Base-by-base conservation (phyloP, 2,888 invertebrate genomes). In the Himalopsyche japonica region DNA sequence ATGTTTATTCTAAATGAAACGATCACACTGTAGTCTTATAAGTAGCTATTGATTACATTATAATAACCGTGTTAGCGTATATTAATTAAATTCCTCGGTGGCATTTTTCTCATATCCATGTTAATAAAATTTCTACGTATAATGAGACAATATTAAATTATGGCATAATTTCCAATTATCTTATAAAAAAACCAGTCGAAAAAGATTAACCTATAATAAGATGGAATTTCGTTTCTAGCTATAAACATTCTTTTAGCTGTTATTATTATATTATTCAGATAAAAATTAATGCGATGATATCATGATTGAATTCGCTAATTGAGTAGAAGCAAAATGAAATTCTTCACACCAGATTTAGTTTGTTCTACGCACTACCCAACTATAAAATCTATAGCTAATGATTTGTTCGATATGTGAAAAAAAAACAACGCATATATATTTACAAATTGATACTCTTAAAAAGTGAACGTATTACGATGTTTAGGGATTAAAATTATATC, bases 51-150 rank as follows among this genome's bases (percentile, higher is more conserved):
- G 80, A 80, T 80, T 49, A 43, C 32, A 32, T 80, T 80, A n/a
- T 57, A 80, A 80, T 80, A 80, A 27, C 57, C 80, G 30, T 57
- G 80, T 57, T 49, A 57, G 80, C 32, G 49, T 30, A 80, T 30
- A 64, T 80, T 57, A 57, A 80, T 80, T 80, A 80, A 80, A 49
- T 64, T 57, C 57, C 27, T 49, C 30, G 30, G 1, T 64, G 30
- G 20, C 27, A 0, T 30, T 6, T 32, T 76, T 32, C 76, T 57
- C 20, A 6, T 57, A 20, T 15, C 57, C 24, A 20, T 57, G 57
- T 8, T 20, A 57, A 57, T 57, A 57, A 6, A 20, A 20, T 57
- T 20, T 20, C 24, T 57, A 57, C 32, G 0, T n/a, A 76, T 76
- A 76, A 76, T 76, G 32, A 18, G 15, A 76, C 32, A n/a, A n/a